Evolutionary conservation across 92 coral and sea anemone genomes (phyloP).

Genomic region (Umimayanthus kanabou): DNA sequence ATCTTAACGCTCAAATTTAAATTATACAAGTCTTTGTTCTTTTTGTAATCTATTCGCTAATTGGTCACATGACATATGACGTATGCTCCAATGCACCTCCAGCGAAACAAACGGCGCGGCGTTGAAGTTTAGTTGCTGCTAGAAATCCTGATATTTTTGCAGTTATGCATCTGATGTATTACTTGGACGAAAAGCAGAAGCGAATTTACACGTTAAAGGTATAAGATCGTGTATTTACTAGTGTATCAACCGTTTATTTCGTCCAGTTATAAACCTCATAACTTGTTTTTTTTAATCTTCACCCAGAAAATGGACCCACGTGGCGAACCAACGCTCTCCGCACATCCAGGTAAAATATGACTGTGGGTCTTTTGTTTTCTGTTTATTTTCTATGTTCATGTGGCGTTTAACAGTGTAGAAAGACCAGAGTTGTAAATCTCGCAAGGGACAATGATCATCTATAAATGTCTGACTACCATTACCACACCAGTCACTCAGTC

Average conservation of each 20-base stretch:
- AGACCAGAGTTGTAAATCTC: neutral
- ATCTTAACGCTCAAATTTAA: accelerated
- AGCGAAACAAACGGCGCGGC: neutral
- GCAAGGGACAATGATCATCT: no score
- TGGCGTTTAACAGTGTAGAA: neutral
- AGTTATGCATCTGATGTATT: conserved; percentile 93
- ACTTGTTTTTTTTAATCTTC: conserved; percentile 8
- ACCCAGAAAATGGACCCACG: conserved; percentile 84
- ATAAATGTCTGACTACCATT: no score
- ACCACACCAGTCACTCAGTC: no score
- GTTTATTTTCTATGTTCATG: neutral
- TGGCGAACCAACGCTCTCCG: conserved; percentile 84
- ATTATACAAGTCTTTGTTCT: no score
- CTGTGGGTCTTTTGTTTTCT: neutral
- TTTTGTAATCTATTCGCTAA: neutral
- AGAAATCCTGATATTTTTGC: neutral
- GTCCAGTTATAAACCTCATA: neutral
- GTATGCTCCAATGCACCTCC: no score
- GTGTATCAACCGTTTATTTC: neutral
- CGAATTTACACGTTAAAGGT: conserved; percentile 95
- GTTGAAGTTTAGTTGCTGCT: neutral
- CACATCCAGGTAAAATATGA: conserved; percentile 92
- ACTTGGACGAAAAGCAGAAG: conserved; percentile 70
- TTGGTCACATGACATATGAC: neutral
- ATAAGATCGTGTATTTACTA: neutral